Base-by-base conservation (phyloP, 1,140 invertebrate species). In the Phthorimaea operculella region DNA sequence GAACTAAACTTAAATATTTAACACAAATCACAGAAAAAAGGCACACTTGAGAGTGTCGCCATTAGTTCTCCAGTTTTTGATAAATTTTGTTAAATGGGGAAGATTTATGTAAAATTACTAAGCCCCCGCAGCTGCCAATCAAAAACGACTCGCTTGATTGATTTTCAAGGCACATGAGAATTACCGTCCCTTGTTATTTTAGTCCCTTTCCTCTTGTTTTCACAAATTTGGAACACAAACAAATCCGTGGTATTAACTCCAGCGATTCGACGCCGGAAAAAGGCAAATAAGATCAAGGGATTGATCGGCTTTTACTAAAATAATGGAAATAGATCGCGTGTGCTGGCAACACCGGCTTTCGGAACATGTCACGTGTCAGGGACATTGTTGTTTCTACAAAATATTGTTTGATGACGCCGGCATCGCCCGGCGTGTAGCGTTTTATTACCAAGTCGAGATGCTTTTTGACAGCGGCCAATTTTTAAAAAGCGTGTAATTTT, bases 261-360 rank as follows among this genome's bases (percentile, higher is more conserved):
- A 16, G 1, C 44, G n/a, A 47, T 47, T 47, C 44, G 16, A 3
- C 44, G 44, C 12, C 11, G 44, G 16, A 47, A 47, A 47, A 47
- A 47, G 12, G 16, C 44, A 47, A 47, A 47, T 47, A 47, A 47
- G 44, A 47, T 47, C 44, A 47, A 39, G 14, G 16, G 16, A 47
- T 47, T 47, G 44, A 47, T 47, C 44, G 44, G 44, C 44, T 47
- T 47, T 17, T 39, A 39, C 36, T 39, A 39, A 39, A 39, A 39
- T 39, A 39, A 39, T 39, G 36, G n/a, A 39, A 39, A 47, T 47
- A 16, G 8, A 9, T n/a, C 16, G 44, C 4, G n/a, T n/a, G 16
- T 15, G 11, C 16, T 47, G 12, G 5, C n/a, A 5, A 47, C 44
- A 16, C n/a, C 8, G n/a, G 44, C 8, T 47, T 42, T 4, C 14